phyloP scores from a whole-genome alignment of 1,140 invertebrate species.

The Bombyx mori region DNA sequence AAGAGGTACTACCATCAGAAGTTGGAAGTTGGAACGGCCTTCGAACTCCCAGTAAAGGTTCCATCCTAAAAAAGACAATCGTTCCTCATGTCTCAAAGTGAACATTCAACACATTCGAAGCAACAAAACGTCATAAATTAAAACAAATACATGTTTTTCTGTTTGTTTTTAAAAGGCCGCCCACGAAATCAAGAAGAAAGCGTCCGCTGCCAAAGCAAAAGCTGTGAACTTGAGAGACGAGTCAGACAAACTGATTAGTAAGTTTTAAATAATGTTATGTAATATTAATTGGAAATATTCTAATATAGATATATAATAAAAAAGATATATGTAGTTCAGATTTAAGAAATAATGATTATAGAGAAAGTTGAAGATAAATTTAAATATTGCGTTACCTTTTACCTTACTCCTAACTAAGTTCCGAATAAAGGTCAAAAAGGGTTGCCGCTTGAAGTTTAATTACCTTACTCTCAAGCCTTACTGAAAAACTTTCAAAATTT shows the following conservation, averaged over 20 bases:
- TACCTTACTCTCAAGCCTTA: no score
- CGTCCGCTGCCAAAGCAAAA: slow-evolving; percentile 81
- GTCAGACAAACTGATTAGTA: slow-evolving; percentile 78
- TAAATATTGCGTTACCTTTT: slow-evolving; percentile 3
- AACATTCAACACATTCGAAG: no score
- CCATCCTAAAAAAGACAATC: no score
- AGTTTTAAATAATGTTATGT: slow-evolving; percentile 8
- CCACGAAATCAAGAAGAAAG: slow-evolving; percentile 81
- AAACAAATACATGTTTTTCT: slow-evolving; percentile 8
- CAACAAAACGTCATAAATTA: no score
- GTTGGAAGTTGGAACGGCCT: no score
- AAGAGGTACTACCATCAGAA: no score
- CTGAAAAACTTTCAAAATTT: no score
- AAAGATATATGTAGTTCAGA: neutral
- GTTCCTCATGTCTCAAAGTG: no score
- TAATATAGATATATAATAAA: neutral
- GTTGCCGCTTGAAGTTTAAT: no score
- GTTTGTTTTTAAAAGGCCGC: slow-evolving; percentile 71
- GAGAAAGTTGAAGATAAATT: neutral
- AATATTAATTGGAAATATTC: neutral
- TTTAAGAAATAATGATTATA: neutral
- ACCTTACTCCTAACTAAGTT: no score
- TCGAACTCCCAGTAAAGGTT: no score
- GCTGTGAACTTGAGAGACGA: slow-evolving; percentile 83
- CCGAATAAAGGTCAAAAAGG: no score